Evolutionary conservation across 2,113 vertebrate species (phyloP).

Genomic region (Apaloderma vittatum): DNA sequence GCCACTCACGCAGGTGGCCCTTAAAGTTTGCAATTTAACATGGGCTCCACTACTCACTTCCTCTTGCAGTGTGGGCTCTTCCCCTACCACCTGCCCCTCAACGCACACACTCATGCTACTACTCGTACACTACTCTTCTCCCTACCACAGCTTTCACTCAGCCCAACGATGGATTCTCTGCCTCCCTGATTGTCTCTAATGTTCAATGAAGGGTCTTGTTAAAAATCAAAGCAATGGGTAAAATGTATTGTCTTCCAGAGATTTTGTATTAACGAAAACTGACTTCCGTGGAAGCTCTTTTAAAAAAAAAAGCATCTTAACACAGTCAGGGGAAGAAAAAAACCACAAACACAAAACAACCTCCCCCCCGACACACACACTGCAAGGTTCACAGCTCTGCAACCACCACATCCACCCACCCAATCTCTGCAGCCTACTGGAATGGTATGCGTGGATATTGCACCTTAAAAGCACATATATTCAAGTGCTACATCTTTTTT

Average conservation of each 20-base stretch:
- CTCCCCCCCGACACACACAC: fast-evolving
- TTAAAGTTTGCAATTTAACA: fast-evolving
- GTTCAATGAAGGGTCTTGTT: background rate
- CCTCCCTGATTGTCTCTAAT: background rate
- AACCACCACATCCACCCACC: background rate
- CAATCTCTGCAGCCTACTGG: background rate
- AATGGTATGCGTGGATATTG: background rate
- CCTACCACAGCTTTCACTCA: background rate
- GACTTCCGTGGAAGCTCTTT: conserved; percentile 37
- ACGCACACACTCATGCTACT: fast-evolving
- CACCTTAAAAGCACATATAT: background rate
- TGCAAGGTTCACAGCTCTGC: background rate
- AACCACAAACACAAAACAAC: background rate
- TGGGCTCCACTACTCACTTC: fast-evolving
- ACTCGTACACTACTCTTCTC: fast-evolving
- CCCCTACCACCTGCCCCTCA: no score
- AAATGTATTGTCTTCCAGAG: fast-evolving
- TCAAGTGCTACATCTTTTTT: background rate
- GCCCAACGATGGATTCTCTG: background rate
- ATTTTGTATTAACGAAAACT: conserved; percentile 22
- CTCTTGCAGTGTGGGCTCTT: fast-evolving
- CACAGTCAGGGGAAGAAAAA: background rate
- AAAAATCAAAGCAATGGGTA: background rate
- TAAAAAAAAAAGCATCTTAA: background rate
- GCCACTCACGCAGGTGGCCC: background rate